phyloP scores from a whole-genome alignment of 2,113 vertebrate species.

The Collichthys lucidus region DNA sequence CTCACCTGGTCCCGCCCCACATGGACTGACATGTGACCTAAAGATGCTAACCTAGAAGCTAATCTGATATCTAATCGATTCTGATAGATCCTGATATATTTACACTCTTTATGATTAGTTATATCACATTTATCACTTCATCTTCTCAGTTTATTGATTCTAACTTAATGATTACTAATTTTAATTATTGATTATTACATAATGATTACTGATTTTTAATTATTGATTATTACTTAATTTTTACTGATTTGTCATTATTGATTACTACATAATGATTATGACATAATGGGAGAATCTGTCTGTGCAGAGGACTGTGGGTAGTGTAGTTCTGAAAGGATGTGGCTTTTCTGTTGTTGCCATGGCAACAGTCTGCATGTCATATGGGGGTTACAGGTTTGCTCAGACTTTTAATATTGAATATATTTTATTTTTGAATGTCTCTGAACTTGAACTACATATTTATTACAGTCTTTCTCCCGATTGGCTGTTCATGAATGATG shows the following conservation, averaged over 20 bases:
- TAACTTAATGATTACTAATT: not conserved
- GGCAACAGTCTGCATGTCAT: not conserved
- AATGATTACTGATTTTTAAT: slow-evolving; percentile 1
- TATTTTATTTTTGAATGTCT: slow-evolving; percentile 24
- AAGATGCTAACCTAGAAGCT: not conserved
- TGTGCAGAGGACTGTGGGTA: too few species aligned
- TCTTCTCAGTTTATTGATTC: too few species aligned
- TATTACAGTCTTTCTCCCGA: not conserved
- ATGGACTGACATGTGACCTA: not conserved
- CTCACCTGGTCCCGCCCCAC: not conserved
- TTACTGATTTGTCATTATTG: slow-evolving; percentile 14
- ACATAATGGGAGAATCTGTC: not conserved
- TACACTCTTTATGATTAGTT: not conserved
- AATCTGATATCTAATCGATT: not conserved
- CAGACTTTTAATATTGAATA: too few species aligned
- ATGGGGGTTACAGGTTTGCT: not conserved
- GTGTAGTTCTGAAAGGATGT: too few species aligned
- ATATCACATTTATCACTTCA: not conserved
- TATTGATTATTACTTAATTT: not conserved
- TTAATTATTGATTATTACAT: not conserved
- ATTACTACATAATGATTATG: not conserved
- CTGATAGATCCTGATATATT: slow-evolving; percentile 3
- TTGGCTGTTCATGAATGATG: not conserved
- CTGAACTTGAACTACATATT: not conserved
- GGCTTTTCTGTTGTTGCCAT: not conserved